Conservation (phyloP, 2,113 vertebrate genomes). For the Gallinago paraguaiae region DNA sequence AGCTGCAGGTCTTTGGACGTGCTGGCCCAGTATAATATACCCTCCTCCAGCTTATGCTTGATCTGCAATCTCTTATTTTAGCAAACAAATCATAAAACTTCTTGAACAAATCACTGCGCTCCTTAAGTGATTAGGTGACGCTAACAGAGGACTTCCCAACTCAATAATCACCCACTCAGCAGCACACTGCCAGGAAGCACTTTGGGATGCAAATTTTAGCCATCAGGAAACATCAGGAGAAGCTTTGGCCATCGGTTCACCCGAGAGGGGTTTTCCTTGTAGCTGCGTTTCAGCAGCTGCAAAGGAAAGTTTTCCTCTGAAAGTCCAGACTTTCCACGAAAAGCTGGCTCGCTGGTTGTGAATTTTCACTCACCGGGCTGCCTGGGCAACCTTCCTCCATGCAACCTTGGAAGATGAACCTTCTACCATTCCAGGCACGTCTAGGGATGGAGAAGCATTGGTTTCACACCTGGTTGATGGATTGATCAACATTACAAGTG, state of each 20-base stretch:
- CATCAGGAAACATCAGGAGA: neutral
- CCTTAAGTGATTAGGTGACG: neutral
- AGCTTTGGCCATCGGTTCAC: neutral
- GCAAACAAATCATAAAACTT: neutral
- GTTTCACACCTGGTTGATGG: neutral
- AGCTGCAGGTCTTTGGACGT: neutral
- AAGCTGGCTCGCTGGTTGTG: accelerated
- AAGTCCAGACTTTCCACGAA: neutral
- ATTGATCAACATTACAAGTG: neutral
- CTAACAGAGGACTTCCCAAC: neutral
- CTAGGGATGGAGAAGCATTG: neutral
- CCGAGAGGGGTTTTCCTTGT: neutral
- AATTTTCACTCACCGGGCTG: neutral
- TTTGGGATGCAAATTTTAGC: neutral
- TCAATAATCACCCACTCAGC: neutral
- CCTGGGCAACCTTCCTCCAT: neutral
- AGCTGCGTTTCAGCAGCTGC: neutral
- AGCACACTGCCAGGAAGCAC: neutral
- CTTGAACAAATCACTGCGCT: neutral
- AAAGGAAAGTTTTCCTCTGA: neutral
- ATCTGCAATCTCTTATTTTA: neutral
- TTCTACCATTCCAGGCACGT: neutral
- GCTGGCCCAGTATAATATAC: neutral
- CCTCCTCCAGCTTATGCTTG: neutral
- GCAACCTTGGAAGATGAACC: neutral